Evolutionary conservation across 2,797 vertebrate species (phyloP).

Genomic region (Hoplostethus mediterraneus): DNA sequence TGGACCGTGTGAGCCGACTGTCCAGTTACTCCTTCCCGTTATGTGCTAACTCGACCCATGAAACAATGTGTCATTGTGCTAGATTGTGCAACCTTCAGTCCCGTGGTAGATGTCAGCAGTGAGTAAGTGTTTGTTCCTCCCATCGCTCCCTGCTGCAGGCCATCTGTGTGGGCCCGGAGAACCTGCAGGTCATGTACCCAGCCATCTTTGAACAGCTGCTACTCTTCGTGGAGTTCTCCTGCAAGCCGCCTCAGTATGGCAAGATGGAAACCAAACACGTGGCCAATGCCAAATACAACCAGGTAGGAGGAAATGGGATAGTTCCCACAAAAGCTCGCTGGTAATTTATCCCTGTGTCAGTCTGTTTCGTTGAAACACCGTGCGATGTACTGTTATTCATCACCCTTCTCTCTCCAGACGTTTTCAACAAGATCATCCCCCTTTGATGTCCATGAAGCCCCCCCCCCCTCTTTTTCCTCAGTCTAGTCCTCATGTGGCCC

Average conservation of each 20-base stretch:
- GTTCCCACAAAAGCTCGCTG: background rate
- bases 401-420: slow-evolving; percentile 13
- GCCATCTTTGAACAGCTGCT: slow-evolving; percentile 98
- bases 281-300: slow-evolving; percentile 99
- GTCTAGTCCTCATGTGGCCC: slow-evolving; percentile 31
- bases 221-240: slow-evolving; percentile 98
- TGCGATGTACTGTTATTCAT: slow-evolving; percentile 16
- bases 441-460: slow-evolving; percentile 37
- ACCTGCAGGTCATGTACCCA: slow-evolving; percentile 99
- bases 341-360: slow-evolving; percentile 27
- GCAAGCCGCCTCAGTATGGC: slow-evolving; percentile 98
- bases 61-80: slow-evolving; percentile 56
- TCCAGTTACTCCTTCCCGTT: slow-evolving; percentile 24
- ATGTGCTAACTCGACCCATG: slow-evolving; percentile 29
- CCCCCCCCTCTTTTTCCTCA: background rate
- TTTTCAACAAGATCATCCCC: slow-evolving; percentile 40
- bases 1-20: background rate
- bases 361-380: slow-evolving; percentile 30
- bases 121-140: slow-evolving; percentile 67
- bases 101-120: slow-evolving; percentile 69
- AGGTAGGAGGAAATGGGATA: slow-evolving; percentile 81
- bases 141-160: slow-evolving; percentile 86
- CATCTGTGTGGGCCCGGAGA: slow-evolving; percentile 96
- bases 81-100: slow-evolving; percentile 60
- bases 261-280: slow-evolving; percentile 98